Conservation (phyloP, 2,113 vertebrate species). For the Aplodontia rufa region DNA sequence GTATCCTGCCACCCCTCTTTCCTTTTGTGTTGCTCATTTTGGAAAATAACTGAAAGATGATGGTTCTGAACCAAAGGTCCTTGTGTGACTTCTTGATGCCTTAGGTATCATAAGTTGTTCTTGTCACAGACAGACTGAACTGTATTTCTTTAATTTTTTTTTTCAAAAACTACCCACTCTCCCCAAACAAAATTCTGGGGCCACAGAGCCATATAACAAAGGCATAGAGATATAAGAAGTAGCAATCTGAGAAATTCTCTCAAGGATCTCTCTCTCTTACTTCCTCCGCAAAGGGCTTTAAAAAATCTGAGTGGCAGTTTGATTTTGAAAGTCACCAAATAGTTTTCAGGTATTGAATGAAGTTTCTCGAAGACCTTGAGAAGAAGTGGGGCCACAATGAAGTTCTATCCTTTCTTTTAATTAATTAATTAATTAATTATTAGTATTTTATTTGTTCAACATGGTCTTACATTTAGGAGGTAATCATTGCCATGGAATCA, state of each 20-base stretch:
- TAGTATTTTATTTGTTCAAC: too few species aligned
- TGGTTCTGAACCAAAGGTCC: not conserved
- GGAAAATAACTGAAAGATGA: not conserved
- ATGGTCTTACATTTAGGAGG: too few species aligned
- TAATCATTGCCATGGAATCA: too few species aligned
- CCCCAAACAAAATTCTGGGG: not conserved
- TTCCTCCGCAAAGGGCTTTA: not conserved
- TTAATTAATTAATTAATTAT: too few species aligned
- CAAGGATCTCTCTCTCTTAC: not conserved
- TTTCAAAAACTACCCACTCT: not conserved
- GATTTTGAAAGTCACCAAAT: not conserved
- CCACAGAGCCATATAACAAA: not conserved
- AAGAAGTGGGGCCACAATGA: not conserved
- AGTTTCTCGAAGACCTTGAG: not conserved
- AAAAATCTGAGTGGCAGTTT: not conserved
- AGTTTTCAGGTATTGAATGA: not conserved
- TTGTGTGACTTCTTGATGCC: not conserved
- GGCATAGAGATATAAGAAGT: not conserved
- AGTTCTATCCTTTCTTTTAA: not conserved
- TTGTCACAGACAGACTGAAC: not conserved
- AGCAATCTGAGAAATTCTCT: not conserved
- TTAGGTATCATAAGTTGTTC: not conserved
- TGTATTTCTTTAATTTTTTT: not conserved
- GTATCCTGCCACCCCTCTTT: not conserved
- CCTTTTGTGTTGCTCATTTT: not conserved